Evolutionary conservation across 64 coral and sea anemone genomes (phyloP).

Genomic region (Pachyseris speciosa): DNA sequence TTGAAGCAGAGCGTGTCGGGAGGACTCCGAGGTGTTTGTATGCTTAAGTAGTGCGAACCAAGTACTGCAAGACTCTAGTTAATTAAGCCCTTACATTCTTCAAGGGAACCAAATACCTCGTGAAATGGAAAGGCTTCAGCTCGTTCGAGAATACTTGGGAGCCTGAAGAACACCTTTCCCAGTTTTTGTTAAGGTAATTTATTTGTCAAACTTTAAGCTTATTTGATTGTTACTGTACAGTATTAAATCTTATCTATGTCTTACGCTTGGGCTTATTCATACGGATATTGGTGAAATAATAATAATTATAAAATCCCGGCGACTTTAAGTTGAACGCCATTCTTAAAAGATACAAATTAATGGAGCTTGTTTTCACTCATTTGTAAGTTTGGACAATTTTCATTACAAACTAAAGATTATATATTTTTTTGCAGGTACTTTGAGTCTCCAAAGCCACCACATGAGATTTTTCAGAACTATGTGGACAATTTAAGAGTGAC

Average conservation of each 20-base stretch:
- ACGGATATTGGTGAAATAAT: not conserved
- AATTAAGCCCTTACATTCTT: not conserved
- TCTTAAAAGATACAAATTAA: not conserved
- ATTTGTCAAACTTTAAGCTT: not conserved
- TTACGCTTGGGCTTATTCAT: too few species aligned
- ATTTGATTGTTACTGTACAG: not conserved
- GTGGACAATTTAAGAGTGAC: conserved; percentile 32
- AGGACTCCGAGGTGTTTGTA: too few species aligned
- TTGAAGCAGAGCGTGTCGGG: too few species aligned
- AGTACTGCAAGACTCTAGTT: not conserved
- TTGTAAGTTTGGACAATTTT: not conserved
- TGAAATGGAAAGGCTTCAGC: conserved; percentile 40
- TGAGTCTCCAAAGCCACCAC: conserved; percentile 1
- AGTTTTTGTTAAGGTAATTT: conserved; percentile 10
- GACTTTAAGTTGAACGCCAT: not conserved
- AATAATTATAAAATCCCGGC: not conserved
- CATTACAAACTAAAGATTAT: not conserved
- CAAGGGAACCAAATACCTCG: conserved; percentile 1
- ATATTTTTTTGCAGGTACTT: conserved; percentile 37
- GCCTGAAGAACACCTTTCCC: conserved; percentile 36
- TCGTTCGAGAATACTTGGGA: conserved; percentile 25
- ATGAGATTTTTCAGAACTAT: conserved; percentile 18
- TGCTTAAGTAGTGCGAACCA: too few species aligned
- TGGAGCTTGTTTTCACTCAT: not conserved
- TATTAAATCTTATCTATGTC: too few species aligned